Evolutionary conservation across 2,888 invertebrate species (phyloP), one percentile per base, ranked within the genome.

Genomic region (Apantesis nais): DNA sequence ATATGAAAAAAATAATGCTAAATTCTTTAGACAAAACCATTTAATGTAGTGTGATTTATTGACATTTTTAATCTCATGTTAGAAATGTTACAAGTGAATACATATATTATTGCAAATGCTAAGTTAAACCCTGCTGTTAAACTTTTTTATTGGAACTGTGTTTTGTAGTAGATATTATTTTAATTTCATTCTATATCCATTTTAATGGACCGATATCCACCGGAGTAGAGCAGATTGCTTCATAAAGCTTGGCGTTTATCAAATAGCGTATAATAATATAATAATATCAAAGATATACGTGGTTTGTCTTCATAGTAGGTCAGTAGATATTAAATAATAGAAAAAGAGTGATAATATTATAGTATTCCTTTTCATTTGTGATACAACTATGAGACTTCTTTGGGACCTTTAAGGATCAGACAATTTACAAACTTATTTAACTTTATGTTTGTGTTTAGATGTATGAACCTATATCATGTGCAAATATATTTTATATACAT

Each of bases 71-170:
- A 29, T 55, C 25, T 48, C 16, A 65, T 31, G 37, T 66, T 66
- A 55, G 52, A 25, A n/a, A 66, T 58, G 66, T 39, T 58, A 9
- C 66, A 34, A 66, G 48, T 65, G 65, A 65, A 22, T 4, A 52
- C 22, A 52, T 52, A 48, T 48, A 31, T 37, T 62, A 61, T 16
- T 55, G 55, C 37, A 52, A 66, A 66, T 55, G 66, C 55, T 55
- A 52, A 29, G 19, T 55, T 58, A 19, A 58, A 66, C 9, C 11
- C 3, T 58, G 34, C 34, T 65, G n/a, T 48, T n/a, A n/a, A 25
- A 34, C 34, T 52, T 52, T 16, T 66, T 55, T 11, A 29, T 25
- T 66, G 48, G 44, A 34, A 48, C 29, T 44, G n/a, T 52, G 55
- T 55, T 66, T 55, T 66, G 48, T 64, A 48, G 64, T 29, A 64